Evolutionary conservation across 53 echinoderm and acorn worm genomes (phyloP), one percentile per base, ranked within the genome.

Genomic region (Pentamera pediparva): DNA sequence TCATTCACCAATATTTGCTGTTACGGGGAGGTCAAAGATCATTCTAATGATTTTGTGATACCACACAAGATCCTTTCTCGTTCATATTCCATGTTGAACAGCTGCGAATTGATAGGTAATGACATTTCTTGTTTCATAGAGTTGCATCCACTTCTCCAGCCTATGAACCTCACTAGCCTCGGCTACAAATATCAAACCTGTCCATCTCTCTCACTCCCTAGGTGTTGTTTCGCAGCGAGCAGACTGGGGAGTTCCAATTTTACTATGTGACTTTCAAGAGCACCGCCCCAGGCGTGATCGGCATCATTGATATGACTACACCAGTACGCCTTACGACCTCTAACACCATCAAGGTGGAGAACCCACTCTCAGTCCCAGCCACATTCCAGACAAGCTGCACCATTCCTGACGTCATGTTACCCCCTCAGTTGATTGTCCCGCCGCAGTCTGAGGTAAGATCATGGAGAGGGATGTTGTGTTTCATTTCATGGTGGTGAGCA

Each of bases 361-460:
- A 91, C 65, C 98, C 98, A 4, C 83, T 98, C 7, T 67, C 63
- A 35, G 7, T 91, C 37, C 91, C 90, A 3, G 91, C 88, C 52
- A 92, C 88, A 59, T 96, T 96, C 61, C 59, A 83, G 47, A 96
- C 98, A 21, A 85, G 75, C 88, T 96, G 94, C 69, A 69, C 89
- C 3, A 70, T 87, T 37, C 40, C 76, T 47, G 94, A 94, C 50
- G 81, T 94, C 82, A 90, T 94, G 94, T 75, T 90, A 17, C 94
- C 94, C 0, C 87, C 89, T 19, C 94, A 94, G 79, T 71, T 94
- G 18, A 82, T 91, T 12, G 85, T 95, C 4, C 90, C 96, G 38
- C 90, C 96, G 13, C 96, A 95, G 81, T 95, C 96, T 17, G 96
- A 95, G 96, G 96, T 95, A 75, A 49, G 87, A n/a, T n/a, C n/a